Base-by-base conservation (phyloP, 2,797 vertebrate species). In the Phalloptychus januarius region DNA sequence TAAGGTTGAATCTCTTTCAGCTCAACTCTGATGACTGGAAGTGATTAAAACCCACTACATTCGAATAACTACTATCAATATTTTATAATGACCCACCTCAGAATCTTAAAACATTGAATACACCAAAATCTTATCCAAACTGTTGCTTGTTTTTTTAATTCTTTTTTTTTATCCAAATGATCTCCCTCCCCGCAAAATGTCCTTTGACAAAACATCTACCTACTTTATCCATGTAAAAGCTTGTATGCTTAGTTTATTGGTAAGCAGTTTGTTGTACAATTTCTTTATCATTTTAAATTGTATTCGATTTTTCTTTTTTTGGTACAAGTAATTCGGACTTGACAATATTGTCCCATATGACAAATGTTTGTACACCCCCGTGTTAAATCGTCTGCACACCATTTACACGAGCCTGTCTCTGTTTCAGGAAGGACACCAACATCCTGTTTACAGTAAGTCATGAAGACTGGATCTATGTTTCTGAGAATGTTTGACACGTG, bases 381-480 rank as follows among this genome's bases (percentile, higher is more conserved):
- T n/a, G 52, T 74, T 58, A 40, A 58, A 58, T 5, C 3, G 8
- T 18, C 40, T 58, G 12, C 6, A 5, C n/a, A 23, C 2, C 23
- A 13, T 45, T 25, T 20, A 46, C 8, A 23, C 13, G n/a, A 71
- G 11, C 23, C 54, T 48, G 42, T 46, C 23, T 52, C 31, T 48
- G 5, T 72, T 36, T 72, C 40, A 25, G 54, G 31, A 44, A 44
- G 31, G 28, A 38, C 38, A n/a, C 15, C 25, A 40, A 52, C 28
- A 69, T 78, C 70, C 44, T 61, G 70, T 78, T 78, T 72, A 78
- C 54, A 50, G 11, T 13, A 72, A 56, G 20, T 78, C 15, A 40
- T 40, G 44, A 65, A 16, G 23, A 63, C 10, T 13, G n/a, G 23
- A 72, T 63, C n/a, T 42, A 31, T 25, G 23, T 61, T 74, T 45